A percentile compares a stretch with the other conserved stretches of the same genome.
Conservation (phyloP, 2,797 vertebrate genomes). For the Toxotes lorentzi region DNA sequence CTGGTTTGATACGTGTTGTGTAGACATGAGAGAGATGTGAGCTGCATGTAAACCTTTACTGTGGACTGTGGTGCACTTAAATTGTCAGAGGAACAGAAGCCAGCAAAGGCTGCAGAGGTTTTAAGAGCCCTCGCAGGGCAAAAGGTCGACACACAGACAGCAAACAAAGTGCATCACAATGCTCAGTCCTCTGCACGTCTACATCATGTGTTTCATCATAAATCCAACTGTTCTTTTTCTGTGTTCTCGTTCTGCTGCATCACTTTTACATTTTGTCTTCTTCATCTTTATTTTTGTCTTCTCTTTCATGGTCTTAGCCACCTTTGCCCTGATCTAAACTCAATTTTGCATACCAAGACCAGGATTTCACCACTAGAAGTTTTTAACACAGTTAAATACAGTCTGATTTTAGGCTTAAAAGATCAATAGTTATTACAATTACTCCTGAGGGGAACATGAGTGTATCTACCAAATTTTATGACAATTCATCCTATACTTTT, state of each 20-base stretch:
- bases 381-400: no score
- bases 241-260: no score
- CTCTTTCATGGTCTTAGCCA: no score
- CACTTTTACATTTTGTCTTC: background rate
- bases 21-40: conserved; percentile 6
- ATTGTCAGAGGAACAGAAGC: conserved; percentile 31
- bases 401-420: background rate
- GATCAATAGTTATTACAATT: background rate
- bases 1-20: conserved; percentile 9
- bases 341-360: no score
- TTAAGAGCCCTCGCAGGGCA: conserved; percentile 18
- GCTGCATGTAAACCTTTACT: conserved; percentile 21
- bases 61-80: conserved; percentile 8
- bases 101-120: background rate
- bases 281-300: background rate
- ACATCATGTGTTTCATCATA: background rate
- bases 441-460: background rate
- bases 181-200: conserved; percentile 5
- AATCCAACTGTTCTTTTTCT: background rate
- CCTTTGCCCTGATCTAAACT: no score
- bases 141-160: conserved; percentile 21
- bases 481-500: background rate
- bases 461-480: background rate
- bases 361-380: no score
- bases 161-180: conserved; percentile 32